Conservation (phyloP, 2,113 vertebrate species). For the Dolichallabes microphthalmus region DNA sequence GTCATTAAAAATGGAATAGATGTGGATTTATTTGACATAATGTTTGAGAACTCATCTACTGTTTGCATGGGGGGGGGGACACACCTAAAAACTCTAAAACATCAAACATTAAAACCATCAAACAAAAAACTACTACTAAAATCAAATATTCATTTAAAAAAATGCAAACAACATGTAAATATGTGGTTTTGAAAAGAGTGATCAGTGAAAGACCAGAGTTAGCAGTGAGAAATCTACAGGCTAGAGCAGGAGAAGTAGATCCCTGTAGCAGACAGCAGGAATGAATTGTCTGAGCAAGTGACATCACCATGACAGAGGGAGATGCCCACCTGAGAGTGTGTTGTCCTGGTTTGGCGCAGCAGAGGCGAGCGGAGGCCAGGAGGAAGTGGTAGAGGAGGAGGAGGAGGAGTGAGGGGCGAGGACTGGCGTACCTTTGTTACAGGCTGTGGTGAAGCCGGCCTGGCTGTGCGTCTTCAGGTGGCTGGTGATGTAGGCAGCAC, state of each 20-base stretch:
- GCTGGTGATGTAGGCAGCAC: slow-evolving; percentile 97
- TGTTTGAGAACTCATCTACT: background rate
- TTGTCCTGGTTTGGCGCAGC: slow-evolving; percentile 21
- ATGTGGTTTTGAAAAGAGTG: background rate
- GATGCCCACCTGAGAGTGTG: slow-evolving; percentile 24
- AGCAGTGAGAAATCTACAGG: background rate
- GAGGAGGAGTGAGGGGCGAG: background rate
- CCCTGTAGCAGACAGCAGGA: background rate
- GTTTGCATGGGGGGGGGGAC: too few relatives aligned
- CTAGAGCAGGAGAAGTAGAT: background rate
- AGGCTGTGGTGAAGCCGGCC: slow-evolving; percentile 88
- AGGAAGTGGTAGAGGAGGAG: slow-evolving; percentile 20
- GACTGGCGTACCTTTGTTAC: slow-evolving; percentile 88
- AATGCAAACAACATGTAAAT: background rate
- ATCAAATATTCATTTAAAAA: background rate
- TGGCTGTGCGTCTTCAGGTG: slow-evolving; percentile 98
- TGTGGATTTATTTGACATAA: background rate
- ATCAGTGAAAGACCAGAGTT: background rate
- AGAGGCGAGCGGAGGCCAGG: slow-evolving; percentile 26
- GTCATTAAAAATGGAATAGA: background rate
- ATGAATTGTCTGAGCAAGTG: background rate
- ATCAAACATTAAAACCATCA: background rate
- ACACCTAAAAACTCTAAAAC: background rate
- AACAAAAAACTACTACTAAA: background rate
- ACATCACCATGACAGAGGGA: slow-evolving; percentile 22